Percentiles rank a stretch among this genome's conserved stretches.
These are phyloP conservation scores for Oriolus oriolus DNA, from an alignment of 2,113 vertebrate genomes.

Conservation along the genomic window DNA sequence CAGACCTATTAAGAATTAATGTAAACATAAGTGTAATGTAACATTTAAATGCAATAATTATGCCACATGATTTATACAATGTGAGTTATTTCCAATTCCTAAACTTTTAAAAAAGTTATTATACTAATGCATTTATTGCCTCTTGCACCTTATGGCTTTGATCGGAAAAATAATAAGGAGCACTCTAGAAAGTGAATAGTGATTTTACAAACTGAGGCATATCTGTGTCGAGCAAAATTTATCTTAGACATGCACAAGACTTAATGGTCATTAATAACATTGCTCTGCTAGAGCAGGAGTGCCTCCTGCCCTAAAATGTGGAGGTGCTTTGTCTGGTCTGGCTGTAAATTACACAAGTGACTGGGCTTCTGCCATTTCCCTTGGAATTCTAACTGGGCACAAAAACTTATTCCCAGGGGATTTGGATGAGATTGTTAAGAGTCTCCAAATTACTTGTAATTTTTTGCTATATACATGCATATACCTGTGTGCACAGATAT, in stretches of 20 bases:
- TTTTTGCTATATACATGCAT: background rate
- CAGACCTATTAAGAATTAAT: slow-evolving; percentile 64
- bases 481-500: background rate
- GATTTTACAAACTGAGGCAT: background rate
- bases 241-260: background rate
- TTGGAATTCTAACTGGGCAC: background rate
- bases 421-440: background rate
- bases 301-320: background rate
- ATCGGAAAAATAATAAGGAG: background rate
- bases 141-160: background rate
- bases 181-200: background rate
- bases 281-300: background rate
- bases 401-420: background rate
- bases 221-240: background rate
- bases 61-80: slow-evolving; percentile 31
- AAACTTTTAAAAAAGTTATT: slow-evolving; percentile 28
- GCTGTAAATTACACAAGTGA: background rate
- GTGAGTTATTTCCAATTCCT: slow-evolving; percentile 20
- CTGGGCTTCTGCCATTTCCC: background rate
- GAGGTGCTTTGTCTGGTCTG: background rate
- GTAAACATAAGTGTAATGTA: slow-evolving; percentile 59
- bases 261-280: background rate
- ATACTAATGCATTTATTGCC: background rate
- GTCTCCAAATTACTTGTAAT: background rate
- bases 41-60: slow-evolving; percentile 57